phyloP scores from a whole-genome alignment of 53 echinoderm and acorn worm species.

The Arbacia lixula region DNA sequence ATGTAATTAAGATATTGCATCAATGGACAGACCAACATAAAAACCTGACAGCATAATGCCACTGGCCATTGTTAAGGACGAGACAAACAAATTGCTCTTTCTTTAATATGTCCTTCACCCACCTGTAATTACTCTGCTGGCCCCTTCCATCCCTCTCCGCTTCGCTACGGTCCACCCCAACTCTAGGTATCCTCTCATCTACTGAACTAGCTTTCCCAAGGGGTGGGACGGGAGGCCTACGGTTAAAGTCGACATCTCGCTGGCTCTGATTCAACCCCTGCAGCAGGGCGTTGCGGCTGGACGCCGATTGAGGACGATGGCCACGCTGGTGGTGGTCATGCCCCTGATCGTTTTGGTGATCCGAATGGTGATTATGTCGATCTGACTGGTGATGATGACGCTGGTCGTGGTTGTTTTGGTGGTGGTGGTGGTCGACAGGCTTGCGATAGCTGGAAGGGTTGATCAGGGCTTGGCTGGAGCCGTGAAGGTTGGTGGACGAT shows the following conservation, averaged over 20 bases:
- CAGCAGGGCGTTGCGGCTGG: constrained; percentile 77
- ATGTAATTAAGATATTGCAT: no score
- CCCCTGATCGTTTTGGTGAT: background rate
- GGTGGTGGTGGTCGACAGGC: constrained; percentile 22
- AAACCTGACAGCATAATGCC: no score
- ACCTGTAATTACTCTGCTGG: background rate
- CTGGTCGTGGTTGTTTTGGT: constrained; percentile 21
- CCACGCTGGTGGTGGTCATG: constrained; percentile 36
- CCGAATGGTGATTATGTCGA: background rate
- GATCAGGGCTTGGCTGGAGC: constrained; percentile 37
- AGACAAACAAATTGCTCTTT: no score
- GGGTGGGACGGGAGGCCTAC: constrained; percentile 71
- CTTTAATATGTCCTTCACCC: background rate
- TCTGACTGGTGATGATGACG: background rate
- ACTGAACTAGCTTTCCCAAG: constrained; percentile 62
- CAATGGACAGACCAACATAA: no score
- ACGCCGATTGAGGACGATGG: constrained; percentile 59
- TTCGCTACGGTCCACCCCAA: background rate
- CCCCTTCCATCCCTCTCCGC: constrained; percentile 23
- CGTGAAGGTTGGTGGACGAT: constrained; percentile 1
- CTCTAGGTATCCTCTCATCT: constrained; percentile 43
- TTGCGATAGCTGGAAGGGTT: constrained; percentile 21
- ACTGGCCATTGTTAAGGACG: no score
- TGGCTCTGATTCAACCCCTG: constrained; percentile 62
- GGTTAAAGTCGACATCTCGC: constrained; percentile 28